These are phyloP conservation scores for Drosophila ezoana DNA, from an alignment of 2,888 invertebrate genomes.

Conservation along the genomic window DNA sequence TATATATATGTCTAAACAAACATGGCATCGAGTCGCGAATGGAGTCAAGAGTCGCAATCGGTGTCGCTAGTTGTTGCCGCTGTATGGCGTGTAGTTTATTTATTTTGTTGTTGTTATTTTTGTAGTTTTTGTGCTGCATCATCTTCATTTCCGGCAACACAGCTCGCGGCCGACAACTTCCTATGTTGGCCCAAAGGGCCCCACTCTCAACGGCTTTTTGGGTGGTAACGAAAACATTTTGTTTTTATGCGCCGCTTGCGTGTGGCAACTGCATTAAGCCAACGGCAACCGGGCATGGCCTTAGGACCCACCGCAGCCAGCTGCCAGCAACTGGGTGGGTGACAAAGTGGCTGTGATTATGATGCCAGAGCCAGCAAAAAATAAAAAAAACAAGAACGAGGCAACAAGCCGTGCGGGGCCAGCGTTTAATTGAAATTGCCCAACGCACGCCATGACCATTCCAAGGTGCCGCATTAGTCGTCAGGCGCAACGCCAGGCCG, in stretches of 20 bases:
- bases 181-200: constrained; percentile 34
- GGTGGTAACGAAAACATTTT: constrained; percentile 63
- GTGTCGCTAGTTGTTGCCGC: constrained; percentile 1
- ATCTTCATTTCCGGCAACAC: constrained; percentile 79
- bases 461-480: constrained; percentile 79
- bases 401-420: constrained; percentile 2
- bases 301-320: constrained; percentile 49
- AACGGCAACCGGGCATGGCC: constrained; percentile 31
- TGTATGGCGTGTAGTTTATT: constrained; percentile 69
- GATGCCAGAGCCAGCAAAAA: constrained; percentile 43
- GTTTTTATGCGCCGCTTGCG: constrained; percentile 75
- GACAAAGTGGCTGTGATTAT: constrained; percentile 78
- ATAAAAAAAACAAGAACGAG: neutral
- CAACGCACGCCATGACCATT: constrained; percentile 78
- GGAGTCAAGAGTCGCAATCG: neutral
- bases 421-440: constrained; percentile 77
- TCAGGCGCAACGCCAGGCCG: constrained; percentile 60
- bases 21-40: neutral
- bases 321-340: constrained; percentile 69
- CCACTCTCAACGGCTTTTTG: neutral
- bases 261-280: constrained; percentile 76
- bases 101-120: constrained; percentile 64
- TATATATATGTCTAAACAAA: constrained; percentile 3
- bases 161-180: constrained; percentile 69
- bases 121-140: constrained; percentile 79